Evolutionary conservation across 2,797 vertebrate species (phyloP).

Genomic region (Lateolabrax maculatus): DNA sequence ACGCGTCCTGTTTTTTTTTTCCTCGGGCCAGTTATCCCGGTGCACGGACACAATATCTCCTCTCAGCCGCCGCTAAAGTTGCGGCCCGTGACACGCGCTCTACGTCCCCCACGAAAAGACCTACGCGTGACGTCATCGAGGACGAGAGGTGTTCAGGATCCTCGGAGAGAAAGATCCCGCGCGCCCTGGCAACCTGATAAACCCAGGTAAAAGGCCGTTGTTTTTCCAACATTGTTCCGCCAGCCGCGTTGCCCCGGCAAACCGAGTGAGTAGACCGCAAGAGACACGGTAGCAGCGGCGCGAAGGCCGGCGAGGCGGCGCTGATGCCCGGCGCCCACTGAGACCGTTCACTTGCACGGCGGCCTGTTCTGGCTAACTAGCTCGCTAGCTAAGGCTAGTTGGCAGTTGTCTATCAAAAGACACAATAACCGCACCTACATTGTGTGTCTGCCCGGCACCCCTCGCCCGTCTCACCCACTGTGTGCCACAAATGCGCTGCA

Average conservation of each 20-base stretch:
- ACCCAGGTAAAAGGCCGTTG: conserved; percentile 86
- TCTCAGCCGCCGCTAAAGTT: conserved; percentile 8
- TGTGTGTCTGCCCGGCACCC: conserved; percentile 50
- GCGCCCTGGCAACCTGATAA: conserved; percentile 87
- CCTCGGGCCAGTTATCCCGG: too few species aligned
- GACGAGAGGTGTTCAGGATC: conserved; percentile 89
- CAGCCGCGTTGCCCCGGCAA: conserved; percentile 58
- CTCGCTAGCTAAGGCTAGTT: conserved; percentile 79
- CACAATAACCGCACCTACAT: conserved; percentile 76
- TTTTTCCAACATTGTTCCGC: conserved; percentile 69
- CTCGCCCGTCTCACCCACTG: conserved; percentile 38
- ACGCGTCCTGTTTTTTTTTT: too few species aligned
- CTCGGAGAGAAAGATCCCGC: conserved; percentile 89
- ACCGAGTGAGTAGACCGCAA: conserved; percentile 39
- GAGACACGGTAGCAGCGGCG: conserved; percentile 46
- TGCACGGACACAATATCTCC: neutral
- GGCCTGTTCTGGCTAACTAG: conserved; percentile 80
- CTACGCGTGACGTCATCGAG: conserved; percentile 86
- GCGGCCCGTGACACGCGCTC: conserved; percentile 57
- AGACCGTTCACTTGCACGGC: conserved; percentile 76
- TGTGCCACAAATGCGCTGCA: conserved; percentile 27
- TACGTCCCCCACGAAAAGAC: conserved; percentile 77
- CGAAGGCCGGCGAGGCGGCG: conserved; percentile 43
- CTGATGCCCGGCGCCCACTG: conserved; percentile 75
- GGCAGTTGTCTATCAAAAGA: conserved; percentile 77